Percentiles rank a stretch among this genome's conserved stretches.
phyloP scores from a whole-genome alignment of 2,888 invertebrate genomes.

The Schizaphis graminum region DNA sequence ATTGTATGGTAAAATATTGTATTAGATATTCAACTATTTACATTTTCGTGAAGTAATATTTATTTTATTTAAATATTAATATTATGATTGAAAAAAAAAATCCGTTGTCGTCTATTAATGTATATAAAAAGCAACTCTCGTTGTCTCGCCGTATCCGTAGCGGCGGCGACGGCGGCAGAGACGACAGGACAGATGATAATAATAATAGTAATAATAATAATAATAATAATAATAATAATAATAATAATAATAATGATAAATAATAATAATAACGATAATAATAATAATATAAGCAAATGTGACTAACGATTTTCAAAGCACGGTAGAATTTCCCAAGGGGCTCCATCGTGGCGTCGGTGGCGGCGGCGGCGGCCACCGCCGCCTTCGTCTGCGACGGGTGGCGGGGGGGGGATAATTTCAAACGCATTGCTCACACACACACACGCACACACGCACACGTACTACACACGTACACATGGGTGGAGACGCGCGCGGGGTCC shows the following conservation, averaged over 20 bases:
- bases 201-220: conserved; percentile 17
- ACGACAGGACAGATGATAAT: conserved; percentile 33
- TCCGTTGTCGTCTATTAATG: conserved; percentile 15
- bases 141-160: not conserved
- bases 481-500: conserved; percentile 45
- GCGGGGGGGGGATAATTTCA: conserved; percentile 56
- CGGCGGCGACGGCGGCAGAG: conserved; percentile 3
- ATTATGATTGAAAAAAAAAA: not conserved
- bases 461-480: not conserved
- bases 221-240: conserved; percentile 32
- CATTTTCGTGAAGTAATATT: not conserved
- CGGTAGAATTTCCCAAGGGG: conserved; percentile 64
- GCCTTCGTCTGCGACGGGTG: not conserved
- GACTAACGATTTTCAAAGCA: conserved; percentile 64
- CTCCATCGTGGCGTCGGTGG: conserved; percentile 44
- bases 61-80: not conserved
- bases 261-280: conserved; percentile 36
- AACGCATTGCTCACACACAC: conserved; percentile 38
- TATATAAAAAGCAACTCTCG: not conserved
- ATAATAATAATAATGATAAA: conserved; percentile 22
- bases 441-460: not conserved
- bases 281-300: conserved; percentile 61
- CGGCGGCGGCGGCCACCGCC: conserved; percentile 15
- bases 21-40: not conserved
- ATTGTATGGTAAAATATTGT: not conserved